Conservation (phyloP, 2,113 vertebrate genomes). For the Deroptyus accipitrinus region DNA sequence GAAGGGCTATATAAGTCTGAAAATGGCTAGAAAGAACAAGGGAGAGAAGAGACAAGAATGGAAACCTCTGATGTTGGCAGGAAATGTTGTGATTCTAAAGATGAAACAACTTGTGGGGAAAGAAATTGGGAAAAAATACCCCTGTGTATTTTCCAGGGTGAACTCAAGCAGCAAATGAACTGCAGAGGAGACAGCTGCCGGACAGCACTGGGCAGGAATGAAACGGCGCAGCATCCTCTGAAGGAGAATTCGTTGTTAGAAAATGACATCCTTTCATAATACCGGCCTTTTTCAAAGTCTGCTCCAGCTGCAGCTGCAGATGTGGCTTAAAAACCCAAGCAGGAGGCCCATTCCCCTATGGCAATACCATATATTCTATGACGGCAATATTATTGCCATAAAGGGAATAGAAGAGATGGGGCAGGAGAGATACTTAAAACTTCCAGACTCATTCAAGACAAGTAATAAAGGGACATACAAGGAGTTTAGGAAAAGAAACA, state of each 20-base stretch:
- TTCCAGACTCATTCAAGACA: constrained; percentile 5
- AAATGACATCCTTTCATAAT: constrained; percentile 41
- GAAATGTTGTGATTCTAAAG: constrained; percentile 62
- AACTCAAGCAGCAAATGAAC: constrained; percentile 52
- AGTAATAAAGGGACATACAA: background rate
- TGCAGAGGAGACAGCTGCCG: constrained; percentile 10
- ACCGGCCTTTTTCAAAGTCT: constrained; percentile 9
- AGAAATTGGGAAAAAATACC: constrained; percentile 50
- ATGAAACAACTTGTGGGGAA: constrained; percentile 63
- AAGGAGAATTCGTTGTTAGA: constrained; percentile 46
- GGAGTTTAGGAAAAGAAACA: constrained; percentile 14
- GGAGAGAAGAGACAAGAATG: constrained; percentile 36
- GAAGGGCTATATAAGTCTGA: constrained; percentile 40
- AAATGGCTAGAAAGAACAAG: constrained; percentile 52
- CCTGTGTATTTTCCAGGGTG: constrained; percentile 50
- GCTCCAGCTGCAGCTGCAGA: constrained; percentile 60
- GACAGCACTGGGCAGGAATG: background rate
- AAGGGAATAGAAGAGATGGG: constrained; percentile 47
- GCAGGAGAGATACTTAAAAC: constrained; percentile 32
- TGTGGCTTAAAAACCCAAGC: constrained; percentile 38
- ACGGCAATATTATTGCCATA: constrained; percentile 14
- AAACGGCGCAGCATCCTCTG: constrained; percentile 8
- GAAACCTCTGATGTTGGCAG: constrained; percentile 65
- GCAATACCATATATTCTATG: constrained; percentile 47
- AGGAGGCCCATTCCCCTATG: constrained; percentile 41